Percentiles rank a stretch among this genome's conserved stretches.
These are phyloP conservation scores for Epinephelus cyanopodus DNA, from an alignment of 2,113 vertebrate genomes.

Conservation along the genomic window DNA sequence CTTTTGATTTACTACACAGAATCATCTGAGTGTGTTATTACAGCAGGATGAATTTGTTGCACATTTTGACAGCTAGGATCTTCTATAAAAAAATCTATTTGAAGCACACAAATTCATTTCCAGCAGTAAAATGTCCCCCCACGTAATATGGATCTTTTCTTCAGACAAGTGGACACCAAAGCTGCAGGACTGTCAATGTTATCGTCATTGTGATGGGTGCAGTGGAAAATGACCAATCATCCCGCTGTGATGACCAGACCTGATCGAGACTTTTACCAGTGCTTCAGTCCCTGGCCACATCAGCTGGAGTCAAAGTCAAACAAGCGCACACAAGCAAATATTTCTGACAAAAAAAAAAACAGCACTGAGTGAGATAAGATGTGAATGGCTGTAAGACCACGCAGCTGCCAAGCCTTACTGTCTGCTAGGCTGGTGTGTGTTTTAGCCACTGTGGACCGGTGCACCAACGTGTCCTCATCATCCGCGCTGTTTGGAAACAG, in stretches of 20 bases:
- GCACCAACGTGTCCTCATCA: slow-evolving; percentile 16
- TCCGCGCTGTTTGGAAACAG: slow-evolving; percentile 24
- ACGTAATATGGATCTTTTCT: background rate
- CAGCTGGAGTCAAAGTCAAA: slow-evolving; percentile 16
- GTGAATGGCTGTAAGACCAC: slow-evolving; percentile 16
- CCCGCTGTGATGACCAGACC: background rate
- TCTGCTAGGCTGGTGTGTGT: background rate
- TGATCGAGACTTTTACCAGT: background rate
- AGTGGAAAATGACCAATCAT: background rate
- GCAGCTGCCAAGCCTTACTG: background rate
- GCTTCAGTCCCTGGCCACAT: background rate
- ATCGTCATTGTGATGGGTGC: slow-evolving; percentile 5
- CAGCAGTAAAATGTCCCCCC: background rate
- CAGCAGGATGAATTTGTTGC: slow-evolving; percentile 5
- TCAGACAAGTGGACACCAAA: slow-evolving; percentile 15
- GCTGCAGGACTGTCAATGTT: slow-evolving; percentile 1
- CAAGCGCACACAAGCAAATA: slow-evolving; percentile 15
- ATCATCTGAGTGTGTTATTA: slow-evolving; percentile 5
- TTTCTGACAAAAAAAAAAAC: slow-evolving; percentile 13
- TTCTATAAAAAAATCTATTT: background rate
- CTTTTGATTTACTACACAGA: background rate
- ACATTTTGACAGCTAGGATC: background rate
- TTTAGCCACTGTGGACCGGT: slow-evolving; percentile 14
- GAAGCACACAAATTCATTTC: slow-evolving; percentile 21
- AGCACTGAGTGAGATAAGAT: slow-evolving; percentile 8